A percentile compares a stretch with the other conserved stretches of the same genome.
Evolutionary conservation across 2,113 vertebrate species (phyloP).

Genomic region (Bubo bubo): DNA sequence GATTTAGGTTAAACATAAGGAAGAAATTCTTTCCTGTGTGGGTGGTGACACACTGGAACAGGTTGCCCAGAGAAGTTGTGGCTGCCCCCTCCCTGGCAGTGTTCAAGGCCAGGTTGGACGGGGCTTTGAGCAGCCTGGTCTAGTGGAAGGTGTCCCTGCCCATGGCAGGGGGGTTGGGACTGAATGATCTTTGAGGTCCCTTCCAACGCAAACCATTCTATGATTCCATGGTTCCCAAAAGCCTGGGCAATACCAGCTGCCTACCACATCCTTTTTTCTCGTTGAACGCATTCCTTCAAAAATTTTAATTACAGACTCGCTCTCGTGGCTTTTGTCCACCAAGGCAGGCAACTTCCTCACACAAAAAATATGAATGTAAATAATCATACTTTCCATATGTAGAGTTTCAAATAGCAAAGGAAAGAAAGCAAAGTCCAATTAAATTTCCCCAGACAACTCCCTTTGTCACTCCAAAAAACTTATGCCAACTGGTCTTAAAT

Average conservation of each 20-base stretch:
- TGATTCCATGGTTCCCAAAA: background rate
- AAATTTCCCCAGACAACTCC: background rate
- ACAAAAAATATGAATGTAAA: background rate
- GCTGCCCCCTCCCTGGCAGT: too few relatives aligned
- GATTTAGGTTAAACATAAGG: too few relatives aligned
- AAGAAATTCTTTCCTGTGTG: too few relatives aligned
- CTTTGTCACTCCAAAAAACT: background rate
- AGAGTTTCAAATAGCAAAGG: background rate
- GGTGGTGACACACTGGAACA: too few relatives aligned
- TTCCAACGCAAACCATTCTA: too few relatives aligned
- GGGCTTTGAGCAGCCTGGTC: too few relatives aligned
- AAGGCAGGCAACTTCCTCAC: background rate
- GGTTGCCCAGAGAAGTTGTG: too few relatives aligned
- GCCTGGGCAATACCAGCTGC: background rate
- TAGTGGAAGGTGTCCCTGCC: too few relatives aligned
- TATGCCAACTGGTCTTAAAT: background rate
- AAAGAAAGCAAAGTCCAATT: background rate
- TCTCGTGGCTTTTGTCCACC: background rate
- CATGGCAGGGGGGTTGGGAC: too few relatives aligned
- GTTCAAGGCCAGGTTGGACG: too few relatives aligned
- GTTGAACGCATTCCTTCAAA: background rate
- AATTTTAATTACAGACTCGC: rapidly evolving
- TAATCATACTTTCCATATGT: background rate
- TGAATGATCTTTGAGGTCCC: too few relatives aligned
- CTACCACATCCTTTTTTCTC: background rate